Conservation (phyloP, 2,888 invertebrate genomes). For the Cheilosia vulpina region DNA sequence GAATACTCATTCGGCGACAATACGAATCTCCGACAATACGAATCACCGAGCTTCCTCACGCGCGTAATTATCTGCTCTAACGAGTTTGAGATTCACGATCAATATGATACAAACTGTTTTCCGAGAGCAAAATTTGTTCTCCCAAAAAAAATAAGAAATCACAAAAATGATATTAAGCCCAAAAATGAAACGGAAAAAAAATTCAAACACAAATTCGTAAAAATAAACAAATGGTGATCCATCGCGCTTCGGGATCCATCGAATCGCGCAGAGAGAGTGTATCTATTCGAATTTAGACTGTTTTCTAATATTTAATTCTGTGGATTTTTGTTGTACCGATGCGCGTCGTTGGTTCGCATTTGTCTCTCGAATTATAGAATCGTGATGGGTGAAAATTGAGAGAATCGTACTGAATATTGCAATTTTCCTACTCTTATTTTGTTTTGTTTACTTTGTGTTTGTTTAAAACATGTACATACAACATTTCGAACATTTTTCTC, state of each 20-base stretch:
- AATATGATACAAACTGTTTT: slow-evolving; percentile 25
- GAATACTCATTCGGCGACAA: background rate
- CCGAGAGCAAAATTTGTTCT: slow-evolving; percentile 21
- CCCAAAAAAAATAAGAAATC: background rate
- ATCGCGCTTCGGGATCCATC: slow-evolving; percentile 23
- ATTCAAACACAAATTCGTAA: slow-evolving; percentile 35
- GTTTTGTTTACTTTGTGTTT: slow-evolving; percentile 40
- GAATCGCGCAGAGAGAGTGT: slow-evolving; percentile 13
- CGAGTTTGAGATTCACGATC: slow-evolving; percentile 30
- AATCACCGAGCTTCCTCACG: slow-evolving; percentile 4
- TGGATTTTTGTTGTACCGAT: slow-evolving; percentile 22
- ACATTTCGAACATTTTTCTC: slow-evolving; percentile 28
- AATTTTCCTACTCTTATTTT: slow-evolving; percentile 29
- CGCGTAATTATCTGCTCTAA: slow-evolving; percentile 43
- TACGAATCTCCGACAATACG: background rate
- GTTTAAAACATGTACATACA: slow-evolving; percentile 38
- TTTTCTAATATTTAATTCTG: slow-evolving; percentile 28
- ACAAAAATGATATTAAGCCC: background rate
- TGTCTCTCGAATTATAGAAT: slow-evolving; percentile 20
- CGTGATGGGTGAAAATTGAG: slow-evolving; percentile 8
- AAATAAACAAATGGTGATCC: slow-evolving; percentile 46
- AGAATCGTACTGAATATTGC: slow-evolving; percentile 26
- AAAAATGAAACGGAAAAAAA: slow-evolving; percentile 29
- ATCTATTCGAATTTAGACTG: slow-evolving; percentile 35
- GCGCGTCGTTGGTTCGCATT: slow-evolving; percentile 23